Conservation (phyloP, 2,113 vertebrate species). For the Lampris megalopsis region DNA sequence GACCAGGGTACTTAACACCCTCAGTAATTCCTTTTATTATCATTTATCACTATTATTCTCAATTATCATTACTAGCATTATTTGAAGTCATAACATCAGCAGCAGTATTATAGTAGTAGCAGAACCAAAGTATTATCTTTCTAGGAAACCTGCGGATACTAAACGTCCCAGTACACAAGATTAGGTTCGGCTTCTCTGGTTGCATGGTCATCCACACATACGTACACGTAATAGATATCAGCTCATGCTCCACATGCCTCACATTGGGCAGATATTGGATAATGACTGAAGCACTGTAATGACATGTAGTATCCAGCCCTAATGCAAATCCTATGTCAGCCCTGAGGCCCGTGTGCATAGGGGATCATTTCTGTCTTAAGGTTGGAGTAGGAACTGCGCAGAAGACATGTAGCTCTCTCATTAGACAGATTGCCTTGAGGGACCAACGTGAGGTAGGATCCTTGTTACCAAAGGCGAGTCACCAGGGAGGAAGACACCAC, state of each 20-base stretch:
- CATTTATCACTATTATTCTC: neutral
- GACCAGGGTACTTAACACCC: constrained; percentile 4
- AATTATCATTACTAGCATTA: too few relatives aligned
- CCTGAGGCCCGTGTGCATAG: constrained; percentile 28
- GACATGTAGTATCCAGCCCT: constrained; percentile 22
- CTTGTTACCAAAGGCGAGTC: constrained; percentile 59
- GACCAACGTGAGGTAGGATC: constrained; percentile 48
- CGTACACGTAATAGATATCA: constrained; percentile 34
- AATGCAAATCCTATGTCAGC: constrained; percentile 43
- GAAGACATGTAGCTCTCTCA: constrained; percentile 61
- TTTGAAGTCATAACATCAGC: too few relatives aligned
- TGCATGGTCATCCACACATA: too few relatives aligned
- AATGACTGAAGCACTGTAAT: constrained; percentile 40
- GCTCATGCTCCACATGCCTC: constrained; percentile 33
- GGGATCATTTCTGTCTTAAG: constrained; percentile 53
- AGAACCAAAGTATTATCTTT: too few relatives aligned
- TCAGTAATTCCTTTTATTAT: neutral
- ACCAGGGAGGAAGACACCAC: constrained; percentile 51
- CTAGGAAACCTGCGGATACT: too few relatives aligned
- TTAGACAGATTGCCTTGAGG: constrained; percentile 63
- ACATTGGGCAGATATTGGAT: constrained; percentile 26
- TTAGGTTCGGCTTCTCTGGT: too few relatives aligned
- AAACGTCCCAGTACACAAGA: too few relatives aligned
- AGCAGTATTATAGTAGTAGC: too few relatives aligned
- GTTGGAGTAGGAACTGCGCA: constrained; percentile 60